These are phyloP conservation scores for Tyto alba DNA, from an alignment of 2,113 vertebrate species.

Conservation along the genomic window DNA sequence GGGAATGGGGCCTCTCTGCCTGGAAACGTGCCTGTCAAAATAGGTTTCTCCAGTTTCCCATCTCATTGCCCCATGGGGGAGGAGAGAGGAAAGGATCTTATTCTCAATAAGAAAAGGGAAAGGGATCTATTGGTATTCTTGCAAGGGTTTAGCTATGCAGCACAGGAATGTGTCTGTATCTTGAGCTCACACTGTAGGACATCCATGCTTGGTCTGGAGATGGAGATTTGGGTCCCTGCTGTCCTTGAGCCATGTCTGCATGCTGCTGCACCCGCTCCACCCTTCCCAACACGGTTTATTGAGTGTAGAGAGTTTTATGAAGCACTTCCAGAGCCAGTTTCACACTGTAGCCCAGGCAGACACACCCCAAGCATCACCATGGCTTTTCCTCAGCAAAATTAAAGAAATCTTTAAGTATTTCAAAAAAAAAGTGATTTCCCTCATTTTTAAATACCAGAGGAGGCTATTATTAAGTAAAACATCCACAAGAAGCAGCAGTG, in stretches of 20 bases:
- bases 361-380: rapidly evolving
- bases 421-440: neutral
- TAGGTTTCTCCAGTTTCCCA: slow-evolving; percentile 5
- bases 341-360: neutral
- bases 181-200: rapidly evolving
- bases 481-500: neutral
- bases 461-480: neutral
- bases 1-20: neutral
- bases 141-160: neutral
- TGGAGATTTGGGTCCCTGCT: neutral
- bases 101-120: neutral
- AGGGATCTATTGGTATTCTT: neutral
- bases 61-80: neutral
- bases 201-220: neutral
- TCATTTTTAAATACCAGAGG: neutral
- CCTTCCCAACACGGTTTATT: neutral
- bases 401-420: neutral
- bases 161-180: neutral
- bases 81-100: neutral
- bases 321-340: neutral
- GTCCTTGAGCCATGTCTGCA: neutral
- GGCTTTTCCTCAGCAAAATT: neutral
- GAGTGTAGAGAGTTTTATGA: neutral
- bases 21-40: neutral
- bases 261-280: neutral